Evolutionary conservation across 2,113 vertebrate species (phyloP).

Genomic region (Otis tarda): DNA sequence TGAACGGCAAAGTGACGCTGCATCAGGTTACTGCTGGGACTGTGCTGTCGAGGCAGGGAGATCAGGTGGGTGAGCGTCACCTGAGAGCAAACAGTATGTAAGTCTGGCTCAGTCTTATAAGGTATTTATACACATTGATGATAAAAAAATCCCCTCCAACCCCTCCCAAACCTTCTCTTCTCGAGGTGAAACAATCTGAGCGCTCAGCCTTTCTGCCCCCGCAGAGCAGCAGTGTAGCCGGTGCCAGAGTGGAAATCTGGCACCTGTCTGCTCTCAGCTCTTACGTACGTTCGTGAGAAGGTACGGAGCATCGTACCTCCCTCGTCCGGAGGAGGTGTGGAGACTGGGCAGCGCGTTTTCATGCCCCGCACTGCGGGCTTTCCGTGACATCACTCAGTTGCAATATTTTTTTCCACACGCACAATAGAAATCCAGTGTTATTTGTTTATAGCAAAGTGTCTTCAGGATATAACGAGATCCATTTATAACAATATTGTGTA

Average conservation of each 20-base stretch:
- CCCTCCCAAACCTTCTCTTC: not conserved
- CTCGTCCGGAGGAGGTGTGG: not conserved
- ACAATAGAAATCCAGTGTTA: not conserved
- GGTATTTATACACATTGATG: not conserved
- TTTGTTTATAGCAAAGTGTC: not conserved
- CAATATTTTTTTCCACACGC: not conserved
- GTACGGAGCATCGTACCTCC: not conserved
- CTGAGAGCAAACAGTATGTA: fast-evolving
- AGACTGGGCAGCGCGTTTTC: not conserved
- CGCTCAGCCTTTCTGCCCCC: not conserved
- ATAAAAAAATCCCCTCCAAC: not conserved
- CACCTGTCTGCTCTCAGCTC: not conserved
- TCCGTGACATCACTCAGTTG: not conserved
- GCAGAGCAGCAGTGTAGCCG: not conserved
- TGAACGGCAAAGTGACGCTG: slow-evolving; percentile 87
- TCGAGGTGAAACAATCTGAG: not conserved
- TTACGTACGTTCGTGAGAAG: fast-evolving
- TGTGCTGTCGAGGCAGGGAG: slow-evolving; percentile 87
- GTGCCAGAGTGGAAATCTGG: not conserved
- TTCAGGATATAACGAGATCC: not conserved
- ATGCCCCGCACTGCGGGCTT: not conserved
- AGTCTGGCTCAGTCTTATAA: not conserved
- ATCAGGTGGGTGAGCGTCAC: slow-evolving; percentile 84
- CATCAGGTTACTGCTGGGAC: slow-evolving; percentile 89
- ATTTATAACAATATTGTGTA: not conserved